These are phyloP conservation scores for Pseudomyrmex dendroicus DNA, from an alignment of 1,140 invertebrate genomes.

Conservation along the genomic window DNA sequence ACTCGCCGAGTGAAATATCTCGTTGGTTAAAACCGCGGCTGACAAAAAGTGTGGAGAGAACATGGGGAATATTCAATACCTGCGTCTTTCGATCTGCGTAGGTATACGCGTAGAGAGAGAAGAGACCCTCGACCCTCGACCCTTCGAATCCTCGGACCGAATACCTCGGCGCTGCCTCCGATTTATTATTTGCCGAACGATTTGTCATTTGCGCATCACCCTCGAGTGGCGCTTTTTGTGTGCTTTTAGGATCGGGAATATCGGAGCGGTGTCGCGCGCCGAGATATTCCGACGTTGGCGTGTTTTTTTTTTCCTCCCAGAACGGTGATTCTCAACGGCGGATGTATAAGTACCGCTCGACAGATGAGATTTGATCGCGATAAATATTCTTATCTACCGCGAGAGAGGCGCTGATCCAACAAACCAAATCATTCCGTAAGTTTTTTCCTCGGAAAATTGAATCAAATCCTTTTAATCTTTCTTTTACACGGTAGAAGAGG, in stretches of 20 bases:
- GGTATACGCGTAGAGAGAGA: constrained; percentile 35
- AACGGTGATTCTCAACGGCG: constrained; percentile 31
- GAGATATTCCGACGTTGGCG: constrained; percentile 34
- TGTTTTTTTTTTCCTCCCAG: not conserved
- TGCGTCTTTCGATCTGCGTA: constrained; percentile 41
- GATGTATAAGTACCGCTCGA: constrained; percentile 14
- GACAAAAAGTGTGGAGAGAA: constrained; percentile 13
- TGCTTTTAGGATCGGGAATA: constrained; percentile 67
- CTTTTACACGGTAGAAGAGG: not conserved
- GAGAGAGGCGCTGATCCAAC: not conserved
- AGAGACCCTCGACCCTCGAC: constrained; percentile 27
- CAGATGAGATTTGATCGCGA: constrained; percentile 27
- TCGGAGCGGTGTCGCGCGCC: constrained; percentile 39
- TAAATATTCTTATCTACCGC: not conserved
- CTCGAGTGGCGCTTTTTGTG: constrained; percentile 66
- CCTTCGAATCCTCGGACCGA: constrained; percentile 31
- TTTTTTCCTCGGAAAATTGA: not conserved
- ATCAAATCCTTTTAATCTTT: not conserved
- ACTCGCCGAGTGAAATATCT: constrained; percentile 29
- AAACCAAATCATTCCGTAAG: not conserved
- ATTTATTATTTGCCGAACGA: constrained; percentile 72
- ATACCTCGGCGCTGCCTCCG: constrained; percentile 28
- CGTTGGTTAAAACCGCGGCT: constrained; percentile 37
- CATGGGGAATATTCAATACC: constrained; percentile 63
- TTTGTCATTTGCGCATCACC: constrained; percentile 71